phyloP scores from a whole-genome alignment of 1,140 invertebrate genomes.

The Diabrotica virgifera region DNA sequence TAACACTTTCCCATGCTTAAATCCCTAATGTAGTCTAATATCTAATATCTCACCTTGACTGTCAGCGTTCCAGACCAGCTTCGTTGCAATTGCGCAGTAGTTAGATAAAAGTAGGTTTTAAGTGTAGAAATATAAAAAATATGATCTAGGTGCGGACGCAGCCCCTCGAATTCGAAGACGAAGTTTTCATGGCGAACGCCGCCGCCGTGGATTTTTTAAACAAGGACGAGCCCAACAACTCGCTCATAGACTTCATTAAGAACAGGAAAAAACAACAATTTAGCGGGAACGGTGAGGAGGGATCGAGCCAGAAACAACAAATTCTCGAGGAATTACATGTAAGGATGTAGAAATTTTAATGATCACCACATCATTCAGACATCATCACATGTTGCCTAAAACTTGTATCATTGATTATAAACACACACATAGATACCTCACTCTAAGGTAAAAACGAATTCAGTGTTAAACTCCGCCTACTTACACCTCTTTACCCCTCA shows the following conservation, averaged over 20 bases:
- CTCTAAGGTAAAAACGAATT: no score
- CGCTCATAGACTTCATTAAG: slow-evolving; percentile 46
- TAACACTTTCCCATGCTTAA: no score
- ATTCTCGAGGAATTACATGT: slow-evolving; percentile 76
- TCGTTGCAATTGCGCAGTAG: no score
- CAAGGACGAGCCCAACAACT: slow-evolving; percentile 46
- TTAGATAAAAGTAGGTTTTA: no score
- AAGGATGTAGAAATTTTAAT: slow-evolving; percentile 27
- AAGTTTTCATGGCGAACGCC: slow-evolving; percentile 37
- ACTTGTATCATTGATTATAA: no score
- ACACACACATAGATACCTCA: no score
- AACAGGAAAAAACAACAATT: slow-evolving; percentile 43
- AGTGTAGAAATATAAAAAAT: neutral
- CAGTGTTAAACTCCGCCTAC: no score
- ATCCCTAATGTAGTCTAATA: no score
- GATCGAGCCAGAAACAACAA: slow-evolving; percentile 70
- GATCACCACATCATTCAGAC: neutral
- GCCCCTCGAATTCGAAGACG: slow-evolving; percentile 47
- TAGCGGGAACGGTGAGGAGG: slow-evolving; percentile 56
- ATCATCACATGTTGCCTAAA: no score
- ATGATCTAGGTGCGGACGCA: slow-evolving; percentile 51
- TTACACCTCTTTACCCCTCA: no score
- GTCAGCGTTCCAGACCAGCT: no score
- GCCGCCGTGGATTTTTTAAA: slow-evolving; percentile 42
- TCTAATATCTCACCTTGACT: no score